A percentile compares a stretch with the other conserved stretches of the same genome.
Conservation (phyloP, 1,140 invertebrate species). For the Oscheius sp. region DNA sequence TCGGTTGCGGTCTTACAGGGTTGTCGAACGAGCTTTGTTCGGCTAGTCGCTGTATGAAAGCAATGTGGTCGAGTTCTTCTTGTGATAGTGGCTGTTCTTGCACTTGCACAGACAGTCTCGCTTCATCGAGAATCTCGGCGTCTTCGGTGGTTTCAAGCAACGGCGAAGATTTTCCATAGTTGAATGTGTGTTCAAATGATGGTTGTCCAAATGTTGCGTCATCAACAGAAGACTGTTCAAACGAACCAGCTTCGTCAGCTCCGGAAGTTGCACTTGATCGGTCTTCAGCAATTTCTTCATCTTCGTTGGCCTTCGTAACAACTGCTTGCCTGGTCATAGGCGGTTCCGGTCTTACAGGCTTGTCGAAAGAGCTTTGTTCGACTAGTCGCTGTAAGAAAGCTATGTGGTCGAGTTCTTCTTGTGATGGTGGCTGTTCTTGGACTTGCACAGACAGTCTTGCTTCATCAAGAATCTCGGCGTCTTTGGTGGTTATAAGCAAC, state of each 20-base stretch:
- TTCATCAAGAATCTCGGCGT: no score
- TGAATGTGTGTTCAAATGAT: conserved; percentile 5
- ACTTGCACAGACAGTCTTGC: not conserved
- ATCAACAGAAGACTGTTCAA: conserved; percentile 12
- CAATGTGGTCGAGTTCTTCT: conserved; percentile 38
- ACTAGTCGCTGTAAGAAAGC: conserved; percentile 3
- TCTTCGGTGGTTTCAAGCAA: conserved; percentile 15
- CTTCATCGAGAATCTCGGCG: not conserved
- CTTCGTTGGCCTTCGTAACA: not conserved
- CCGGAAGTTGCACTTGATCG: conserved; percentile 32
- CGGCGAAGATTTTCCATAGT: conserved; percentile 25
- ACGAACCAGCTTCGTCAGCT: conserved; percentile 14
- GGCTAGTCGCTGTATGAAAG: conserved; percentile 24
- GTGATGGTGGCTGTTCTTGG: not conserved
- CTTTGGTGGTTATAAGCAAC: conserved; percentile 15
- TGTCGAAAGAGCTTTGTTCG: conserved; percentile 19
- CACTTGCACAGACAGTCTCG: not conserved
- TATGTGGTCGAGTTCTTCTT: conserved; percentile 23
- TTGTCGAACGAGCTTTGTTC: conserved; percentile 35
- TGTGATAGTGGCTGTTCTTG: conserved; percentile 16
- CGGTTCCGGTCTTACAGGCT: not conserved
- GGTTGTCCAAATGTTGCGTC: no score
- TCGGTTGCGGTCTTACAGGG: not conserved
- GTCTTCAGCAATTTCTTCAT: not conserved
- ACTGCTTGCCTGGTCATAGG: no score